Percentiles rank a stretch among this genome's conserved stretches.
phyloP scores from a whole-genome alignment of 2,797 vertebrate genomes.

The Pangasius sanitwongsei region DNA sequence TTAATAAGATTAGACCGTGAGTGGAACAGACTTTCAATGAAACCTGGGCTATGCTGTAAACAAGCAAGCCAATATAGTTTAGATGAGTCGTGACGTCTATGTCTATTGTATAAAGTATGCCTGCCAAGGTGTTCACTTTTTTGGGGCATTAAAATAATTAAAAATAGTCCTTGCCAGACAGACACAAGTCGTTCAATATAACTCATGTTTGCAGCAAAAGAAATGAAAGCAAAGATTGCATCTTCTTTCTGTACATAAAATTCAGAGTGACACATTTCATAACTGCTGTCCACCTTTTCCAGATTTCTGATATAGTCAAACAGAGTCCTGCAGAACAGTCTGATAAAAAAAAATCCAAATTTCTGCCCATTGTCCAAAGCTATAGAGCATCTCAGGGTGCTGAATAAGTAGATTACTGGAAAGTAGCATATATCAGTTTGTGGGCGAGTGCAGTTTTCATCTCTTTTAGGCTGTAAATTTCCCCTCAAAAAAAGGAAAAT shows the following conservation, averaged over 20 bases:
- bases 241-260: constrained; percentile 37
- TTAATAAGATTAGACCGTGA: constrained; percentile 62
- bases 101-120: constrained; percentile 41
- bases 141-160: constrained; percentile 19
- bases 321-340: constrained; percentile 41
- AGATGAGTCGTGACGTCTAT: constrained; percentile 34
- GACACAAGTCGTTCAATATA: constrained; percentile 26
- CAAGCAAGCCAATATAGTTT: constrained; percentile 43
- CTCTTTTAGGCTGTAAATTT: constrained; percentile 14
- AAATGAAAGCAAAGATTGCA: constrained; percentile 18
- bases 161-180: constrained; percentile 31
- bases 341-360: neutral
- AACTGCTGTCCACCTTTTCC: constrained; percentile 47
- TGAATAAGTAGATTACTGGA: constrained; percentile 43
- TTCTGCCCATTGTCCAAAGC: constrained; percentile 14
- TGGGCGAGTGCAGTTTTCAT: constrained; percentile 24
- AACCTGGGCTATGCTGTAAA: constrained; percentile 39
- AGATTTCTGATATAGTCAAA: constrained; percentile 37
- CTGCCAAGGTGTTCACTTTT: constrained; percentile 22
- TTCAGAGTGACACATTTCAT: constrained; percentile 46
- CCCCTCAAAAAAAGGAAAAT: neutral
- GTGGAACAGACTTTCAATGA: constrained; percentile 51
- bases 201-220: constrained; percentile 5
- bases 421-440: constrained; percentile 42
- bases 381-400: constrained; percentile 29